phyloP scores from a whole-genome alignment of 2,797 vertebrate genomes.

The Chrysocyon brachyurus region DNA sequence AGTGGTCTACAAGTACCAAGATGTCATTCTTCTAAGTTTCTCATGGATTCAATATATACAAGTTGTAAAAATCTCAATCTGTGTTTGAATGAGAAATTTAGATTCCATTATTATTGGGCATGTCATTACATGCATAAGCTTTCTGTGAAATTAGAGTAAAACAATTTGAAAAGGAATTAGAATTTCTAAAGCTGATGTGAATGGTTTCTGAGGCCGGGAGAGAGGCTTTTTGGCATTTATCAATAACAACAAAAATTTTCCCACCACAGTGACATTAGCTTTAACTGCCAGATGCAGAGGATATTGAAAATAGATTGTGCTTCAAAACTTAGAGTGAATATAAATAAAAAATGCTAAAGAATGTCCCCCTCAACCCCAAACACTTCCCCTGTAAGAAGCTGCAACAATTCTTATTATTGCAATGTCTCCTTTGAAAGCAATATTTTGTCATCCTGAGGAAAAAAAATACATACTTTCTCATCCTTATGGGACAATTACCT shows the following conservation, averaged over 20 bases:
- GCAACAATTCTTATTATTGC: conserved; percentile 81
- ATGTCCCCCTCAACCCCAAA: conserved; percentile 61
- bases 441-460: conserved; percentile 81
- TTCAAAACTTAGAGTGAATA: conserved; percentile 82
- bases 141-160: conserved; percentile 73
- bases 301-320: conserved; percentile 83
- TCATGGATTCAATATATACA: neutral
- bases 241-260: conserved; percentile 60
- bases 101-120: conserved; percentile 17
- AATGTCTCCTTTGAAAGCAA: conserved; percentile 82
- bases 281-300: conserved; percentile 78
- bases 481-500: conserved; percentile 78
- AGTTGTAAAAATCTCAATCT: neutral
- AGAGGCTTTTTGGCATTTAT: conserved; percentile 66
- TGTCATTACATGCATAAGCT: conserved; percentile 13
- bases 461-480: conserved; percentile 77
- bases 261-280: conserved; percentile 67
- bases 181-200: neutral
- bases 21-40: conserved; percentile 62
- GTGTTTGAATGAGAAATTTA: conserved; percentile 69
- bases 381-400: conserved; percentile 79
- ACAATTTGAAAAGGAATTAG: conserved; percentile 18
- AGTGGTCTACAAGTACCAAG: conserved; percentile 69
- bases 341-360: conserved; percentile 83
- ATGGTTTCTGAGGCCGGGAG: conserved; percentile 9